Percentiles rank a stretch among this genome's conserved stretches.
Evolutionary conservation across 2,113 vertebrate species (phyloP).

Genomic region (Dryoscopus gambensis): DNA sequence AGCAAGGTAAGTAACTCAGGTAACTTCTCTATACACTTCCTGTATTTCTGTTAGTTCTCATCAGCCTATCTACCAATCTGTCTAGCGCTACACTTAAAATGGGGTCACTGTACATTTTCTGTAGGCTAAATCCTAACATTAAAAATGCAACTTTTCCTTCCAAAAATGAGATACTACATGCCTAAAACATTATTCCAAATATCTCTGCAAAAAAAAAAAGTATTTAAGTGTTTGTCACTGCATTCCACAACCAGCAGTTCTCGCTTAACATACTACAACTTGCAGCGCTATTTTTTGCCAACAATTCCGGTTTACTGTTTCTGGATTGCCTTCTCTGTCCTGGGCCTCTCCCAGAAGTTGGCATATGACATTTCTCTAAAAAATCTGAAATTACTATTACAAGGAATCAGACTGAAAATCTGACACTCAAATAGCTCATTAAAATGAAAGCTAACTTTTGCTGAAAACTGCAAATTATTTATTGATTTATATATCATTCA

Average conservation of each 20-base stretch:
- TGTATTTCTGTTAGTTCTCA: background rate
- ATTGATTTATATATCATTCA: background rate
- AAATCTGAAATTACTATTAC: background rate
- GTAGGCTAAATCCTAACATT: background rate
- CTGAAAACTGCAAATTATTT: background rate
- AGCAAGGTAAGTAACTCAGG: background rate
- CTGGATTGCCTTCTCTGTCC: background rate
- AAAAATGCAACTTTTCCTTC: background rate
- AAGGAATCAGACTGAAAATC: background rate
- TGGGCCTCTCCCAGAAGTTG: background rate
- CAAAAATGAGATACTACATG: background rate
- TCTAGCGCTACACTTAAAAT: background rate
- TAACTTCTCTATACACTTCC: background rate
- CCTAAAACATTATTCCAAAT: background rate
- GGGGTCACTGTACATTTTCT: background rate
- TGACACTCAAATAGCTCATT: background rate
- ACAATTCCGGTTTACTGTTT: background rate
- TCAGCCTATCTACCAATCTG: background rate
- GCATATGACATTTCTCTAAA: background rate
- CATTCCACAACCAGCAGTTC: background rate
- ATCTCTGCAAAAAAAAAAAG: background rate
- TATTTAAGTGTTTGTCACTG: background rate
- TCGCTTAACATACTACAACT: background rate
- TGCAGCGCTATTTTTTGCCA: background rate
- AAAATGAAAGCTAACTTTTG: background rate